Conservation (phyloP, 2,888 invertebrate genomes). For the Kryphioiulus occultus region DNA sequence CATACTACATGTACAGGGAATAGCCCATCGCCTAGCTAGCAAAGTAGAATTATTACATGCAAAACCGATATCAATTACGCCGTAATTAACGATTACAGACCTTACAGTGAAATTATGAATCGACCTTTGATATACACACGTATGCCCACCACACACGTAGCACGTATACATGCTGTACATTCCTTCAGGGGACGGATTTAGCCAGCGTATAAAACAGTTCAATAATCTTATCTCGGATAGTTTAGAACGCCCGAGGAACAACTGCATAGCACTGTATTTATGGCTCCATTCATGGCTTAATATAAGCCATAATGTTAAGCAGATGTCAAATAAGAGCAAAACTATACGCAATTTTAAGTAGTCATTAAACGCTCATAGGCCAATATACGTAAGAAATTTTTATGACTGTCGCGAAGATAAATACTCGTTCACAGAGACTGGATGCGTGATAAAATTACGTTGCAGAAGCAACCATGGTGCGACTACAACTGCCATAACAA, state of each 20-base stretch:
- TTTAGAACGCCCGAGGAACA: background rate
- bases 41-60: too few species aligned
- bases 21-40: too few species aligned
- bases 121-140: background rate
- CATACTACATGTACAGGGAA: too few species aligned
- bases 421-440: background rate
- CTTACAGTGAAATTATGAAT: background rate
- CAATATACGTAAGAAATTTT: conserved; percentile 16
- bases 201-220: background rate
- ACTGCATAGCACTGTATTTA: conserved; percentile 2
- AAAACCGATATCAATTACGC: background rate
- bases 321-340: conserved; percentile 23
- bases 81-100: background rate
- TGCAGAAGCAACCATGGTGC: background rate
- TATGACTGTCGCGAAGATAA: background rate
- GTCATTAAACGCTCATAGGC: background rate
- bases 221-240: background rate
- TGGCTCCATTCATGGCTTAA: conserved; percentile 3
- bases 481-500: background rate
- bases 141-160: background rate
- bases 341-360: conserved; percentile 17
- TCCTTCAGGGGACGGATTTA: background rate
- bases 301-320: conserved; percentile 17
- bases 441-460: background rate
- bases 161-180: too few species aligned